Conservation (phyloP, 64 coral and sea anemone genomes). For the Stichodactyla mertensii region DNA sequence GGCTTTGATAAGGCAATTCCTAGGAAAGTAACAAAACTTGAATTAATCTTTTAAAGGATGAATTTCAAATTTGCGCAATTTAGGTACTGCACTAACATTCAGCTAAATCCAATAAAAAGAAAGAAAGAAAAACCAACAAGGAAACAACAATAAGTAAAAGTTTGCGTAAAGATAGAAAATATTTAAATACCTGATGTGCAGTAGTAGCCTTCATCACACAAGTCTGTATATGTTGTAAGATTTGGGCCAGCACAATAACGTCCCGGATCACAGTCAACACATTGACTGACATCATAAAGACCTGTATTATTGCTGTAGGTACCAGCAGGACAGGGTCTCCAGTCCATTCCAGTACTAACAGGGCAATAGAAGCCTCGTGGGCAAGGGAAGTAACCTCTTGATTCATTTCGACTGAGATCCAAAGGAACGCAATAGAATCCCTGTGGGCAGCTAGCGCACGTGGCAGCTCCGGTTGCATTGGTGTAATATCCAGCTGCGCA, state of each 20-base stretch:
- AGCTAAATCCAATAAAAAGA: neutral
- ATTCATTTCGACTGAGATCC: constrained; percentile 66
- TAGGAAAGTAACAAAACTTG: neutral
- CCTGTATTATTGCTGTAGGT: constrained; percentile 85
- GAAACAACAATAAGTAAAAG: too few relatives aligned
- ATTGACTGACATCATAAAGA: constrained; percentile 68
- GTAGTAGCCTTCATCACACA: constrained; percentile 76
- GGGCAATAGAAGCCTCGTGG: constrained; percentile 88
- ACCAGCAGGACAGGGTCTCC: constrained; percentile 76
- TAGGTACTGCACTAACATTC: too few relatives aligned
- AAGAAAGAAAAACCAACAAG: neutral
- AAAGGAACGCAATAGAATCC: constrained; percentile 83
- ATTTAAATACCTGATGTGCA: constrained; percentile 69
- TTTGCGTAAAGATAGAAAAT: neutral
- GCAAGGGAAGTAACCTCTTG: constrained; percentile 62
- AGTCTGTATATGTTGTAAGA: constrained; percentile 64
- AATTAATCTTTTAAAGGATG: too few relatives aligned
- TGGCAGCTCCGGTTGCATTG: constrained; percentile 56
- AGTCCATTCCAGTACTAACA: constrained; percentile 70
- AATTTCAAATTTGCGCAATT: too few relatives aligned
- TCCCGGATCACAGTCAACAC: constrained; percentile 88
- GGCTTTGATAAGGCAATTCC: constrained; percentile 76
- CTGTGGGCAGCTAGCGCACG: constrained; percentile 51
- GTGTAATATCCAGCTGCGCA: constrained; percentile 86
- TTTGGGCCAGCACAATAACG: constrained; percentile 84